phyloP scores from a whole-genome alignment of 2,888 invertebrate genomes.

The Bedellia somnulentella region DNA sequence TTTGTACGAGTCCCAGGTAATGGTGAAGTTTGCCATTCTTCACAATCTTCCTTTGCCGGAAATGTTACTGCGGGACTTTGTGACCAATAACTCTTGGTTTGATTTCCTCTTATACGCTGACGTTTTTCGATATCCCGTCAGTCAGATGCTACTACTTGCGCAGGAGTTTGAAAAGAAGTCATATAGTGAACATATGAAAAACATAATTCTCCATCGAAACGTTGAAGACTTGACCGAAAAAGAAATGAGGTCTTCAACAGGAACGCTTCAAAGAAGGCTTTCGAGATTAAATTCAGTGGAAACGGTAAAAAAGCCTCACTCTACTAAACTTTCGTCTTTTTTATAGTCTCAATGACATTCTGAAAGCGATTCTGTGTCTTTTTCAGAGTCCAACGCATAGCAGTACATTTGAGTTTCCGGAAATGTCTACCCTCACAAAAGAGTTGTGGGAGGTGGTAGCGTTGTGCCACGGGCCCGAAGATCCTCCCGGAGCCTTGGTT shows the following conservation, averaged over 20 bases:
- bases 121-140: slow-evolving; percentile 68
- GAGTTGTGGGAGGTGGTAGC: slow-evolving; percentile 66
- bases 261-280: slow-evolving; percentile 31
- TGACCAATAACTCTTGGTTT: slow-evolving; percentile 68
- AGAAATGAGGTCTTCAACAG: slow-evolving; percentile 28
- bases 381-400: slow-evolving; percentile 27
- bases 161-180: slow-evolving; percentile 59
- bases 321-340: slow-evolving; percentile 1
- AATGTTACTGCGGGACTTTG: slow-evolving; percentile 61
- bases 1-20: slow-evolving; percentile 60
- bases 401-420: slow-evolving; percentile 36
- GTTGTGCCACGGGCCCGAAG: slow-evolving; percentile 68
- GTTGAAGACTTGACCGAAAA: slow-evolving; percentile 38
- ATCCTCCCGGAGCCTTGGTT: slow-evolving; percentile 67
- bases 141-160: slow-evolving; percentile 59
- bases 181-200: slow-evolving; percentile 64
- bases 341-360: not conserved
- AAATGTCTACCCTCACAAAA: slow-evolving; percentile 35
- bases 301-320: slow-evolving; percentile 23
- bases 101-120: slow-evolving; percentile 70
- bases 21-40: slow-evolving; percentile 61
- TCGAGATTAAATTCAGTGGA: slow-evolving; percentile 40
- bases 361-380: not conserved
- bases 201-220: slow-evolving; percentile 44
- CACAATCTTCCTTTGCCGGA: slow-evolving; percentile 63